Conservation (phyloP, 2,888 invertebrate genomes). For the Gibbula magus region DNA sequence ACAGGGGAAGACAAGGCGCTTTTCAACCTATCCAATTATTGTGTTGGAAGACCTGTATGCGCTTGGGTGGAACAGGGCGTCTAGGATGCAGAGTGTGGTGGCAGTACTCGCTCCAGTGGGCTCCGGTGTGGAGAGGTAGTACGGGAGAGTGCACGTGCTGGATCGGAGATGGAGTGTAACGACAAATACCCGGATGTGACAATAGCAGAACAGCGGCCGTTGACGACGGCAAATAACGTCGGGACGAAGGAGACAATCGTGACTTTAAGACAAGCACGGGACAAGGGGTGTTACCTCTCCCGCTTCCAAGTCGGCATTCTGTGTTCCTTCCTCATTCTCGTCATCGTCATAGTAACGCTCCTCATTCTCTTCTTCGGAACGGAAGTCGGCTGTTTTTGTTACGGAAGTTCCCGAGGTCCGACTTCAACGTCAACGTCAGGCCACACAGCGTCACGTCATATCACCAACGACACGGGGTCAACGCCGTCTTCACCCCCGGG, state of each 20-base stretch:
- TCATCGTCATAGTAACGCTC: conserved; percentile 47
- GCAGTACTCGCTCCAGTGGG: no score
- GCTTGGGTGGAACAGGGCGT: background rate
- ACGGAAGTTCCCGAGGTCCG: conserved; percentile 4
- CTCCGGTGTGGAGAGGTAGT: background rate
- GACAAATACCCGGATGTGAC: conserved; percentile 44
- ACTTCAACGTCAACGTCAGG: background rate
- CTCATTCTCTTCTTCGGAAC: conserved; percentile 44
- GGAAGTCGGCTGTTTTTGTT: conserved; percentile 4
- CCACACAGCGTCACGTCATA: background rate
- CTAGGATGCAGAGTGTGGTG: background rate
- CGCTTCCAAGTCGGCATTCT: conserved; percentile 48
- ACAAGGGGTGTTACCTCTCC: conserved; percentile 51
- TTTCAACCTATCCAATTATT: background rate
- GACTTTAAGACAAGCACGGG: conserved; percentile 34
- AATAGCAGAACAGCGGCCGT: conserved; percentile 35
- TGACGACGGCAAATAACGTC: conserved; percentile 24
- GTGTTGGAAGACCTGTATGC: no score
- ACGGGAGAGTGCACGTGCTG: background rate
- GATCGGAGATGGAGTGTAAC: conserved; percentile 19
- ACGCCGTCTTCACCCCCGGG: background rate
- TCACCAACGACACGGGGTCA: background rate
- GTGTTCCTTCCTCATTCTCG: conserved; percentile 43
- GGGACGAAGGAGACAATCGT: conserved; percentile 47
- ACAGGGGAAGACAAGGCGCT: background rate